A percentile compares a stretch with the other conserved stretches of the same genome.
Evolutionary conservation across 1,140 invertebrate species (phyloP).

Genomic region (Apocrypta bakeri): DNA sequence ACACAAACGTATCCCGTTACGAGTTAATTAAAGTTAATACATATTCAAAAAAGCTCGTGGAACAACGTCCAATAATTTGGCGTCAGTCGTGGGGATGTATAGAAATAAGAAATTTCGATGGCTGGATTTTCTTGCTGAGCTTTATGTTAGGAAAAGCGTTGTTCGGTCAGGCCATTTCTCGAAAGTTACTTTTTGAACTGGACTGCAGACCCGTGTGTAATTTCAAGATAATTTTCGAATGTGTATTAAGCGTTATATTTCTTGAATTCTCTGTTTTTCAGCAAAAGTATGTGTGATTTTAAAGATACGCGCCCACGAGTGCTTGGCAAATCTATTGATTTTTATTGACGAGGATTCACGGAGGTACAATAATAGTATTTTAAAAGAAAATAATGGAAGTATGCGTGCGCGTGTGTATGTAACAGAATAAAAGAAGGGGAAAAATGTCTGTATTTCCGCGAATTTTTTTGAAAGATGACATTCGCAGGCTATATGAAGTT

Average conservation of each 20-base stretch:
- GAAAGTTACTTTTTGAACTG: background rate
- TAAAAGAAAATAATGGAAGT: background rate
- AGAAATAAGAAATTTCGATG: conserved; percentile 42
- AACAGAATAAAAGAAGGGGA: background rate
- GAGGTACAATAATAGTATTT: conserved; percentile 18
- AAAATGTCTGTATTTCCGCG: conserved; percentile 7
- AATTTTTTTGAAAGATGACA: conserved; percentile 34
- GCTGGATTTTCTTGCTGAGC: background rate
- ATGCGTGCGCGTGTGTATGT: background rate
- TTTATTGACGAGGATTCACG: background rate
- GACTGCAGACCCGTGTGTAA: background rate
- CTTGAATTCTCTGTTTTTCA: background rate
- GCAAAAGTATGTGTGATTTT: background rate
- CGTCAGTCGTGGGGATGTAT: conserved; percentile 17
- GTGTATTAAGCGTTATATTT: background rate
- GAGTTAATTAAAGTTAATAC: conserved; percentile 44
- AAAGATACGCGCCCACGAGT: background rate
- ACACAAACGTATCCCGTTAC: background rate
- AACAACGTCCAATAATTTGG: conserved; percentile 34
- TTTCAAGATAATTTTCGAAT: background rate
- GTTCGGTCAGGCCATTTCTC: background rate
- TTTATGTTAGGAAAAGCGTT: background rate
- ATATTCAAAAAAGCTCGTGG: conserved; percentile 1
- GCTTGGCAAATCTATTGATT: conserved; percentile 12
- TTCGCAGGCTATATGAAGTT: conserved; percentile 12